Base-by-base conservation (phyloP, 2,888 invertebrate genomes). In the Sminthurides aquaticus region DNA sequence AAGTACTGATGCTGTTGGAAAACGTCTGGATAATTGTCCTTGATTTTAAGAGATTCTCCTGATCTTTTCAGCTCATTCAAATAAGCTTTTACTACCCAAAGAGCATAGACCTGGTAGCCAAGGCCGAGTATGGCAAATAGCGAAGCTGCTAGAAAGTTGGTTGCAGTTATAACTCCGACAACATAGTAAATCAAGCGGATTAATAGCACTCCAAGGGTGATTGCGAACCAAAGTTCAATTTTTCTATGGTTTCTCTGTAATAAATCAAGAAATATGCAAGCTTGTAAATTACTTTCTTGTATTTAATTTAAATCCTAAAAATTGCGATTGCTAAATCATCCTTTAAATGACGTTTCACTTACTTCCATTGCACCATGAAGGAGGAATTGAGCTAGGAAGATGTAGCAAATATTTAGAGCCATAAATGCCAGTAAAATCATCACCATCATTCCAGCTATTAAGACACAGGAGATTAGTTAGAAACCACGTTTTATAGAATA, bases 181-280 rank as follows among this genome's bases (percentile, higher is more conserved):
- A 49, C 34, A 48, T 64, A 69, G n/a, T 63, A 65, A 3, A 67
- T 27, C 20, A 69, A 24, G 28, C 67, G 52, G 22, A 71, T 22
- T 2, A 60, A 61, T 18, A 70, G 43, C 24, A 71, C 54, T 15
- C 60, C 63, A 5, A 65, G 49, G 8, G 68, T 65, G 11, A 70
- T 49, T 3, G 59, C 60, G 43, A 68, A 67, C 71, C 71, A 71
- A 43, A 61, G 59, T 20, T 62, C 64, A 0, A 69, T 29, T 28
- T 70, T 70, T 3, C 49, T 49, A 18, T 62, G 24, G 58, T 71
- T 64, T 58, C 67, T 67, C 71, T 71, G 66, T 1, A 67, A 65
- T 58, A 48, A 3, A 61, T 56, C n/a, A n/a, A n/a, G n/a, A 34
- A 34, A 11, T 34, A 34, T 34, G 43, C 8, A 15, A 34, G 43